Percentiles rank a stretch among this genome's conserved stretches.
These are phyloP conservation scores for Microplitis deprimator DNA, from an alignment of 2,888 invertebrate genomes.

Conservation along the genomic window DNA sequence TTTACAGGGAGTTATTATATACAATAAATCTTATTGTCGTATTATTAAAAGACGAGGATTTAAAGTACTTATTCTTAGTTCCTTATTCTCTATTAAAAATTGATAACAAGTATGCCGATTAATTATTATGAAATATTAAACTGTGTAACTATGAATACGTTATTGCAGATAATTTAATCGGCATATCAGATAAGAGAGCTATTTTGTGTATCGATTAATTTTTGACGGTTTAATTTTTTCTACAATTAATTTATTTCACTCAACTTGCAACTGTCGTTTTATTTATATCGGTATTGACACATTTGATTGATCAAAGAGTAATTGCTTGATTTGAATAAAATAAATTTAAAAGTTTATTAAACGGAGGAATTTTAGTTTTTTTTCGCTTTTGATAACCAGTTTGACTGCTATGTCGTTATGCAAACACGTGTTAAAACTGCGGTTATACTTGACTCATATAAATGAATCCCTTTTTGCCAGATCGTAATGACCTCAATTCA, in stretches of 20 bases:
- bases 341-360: background rate
- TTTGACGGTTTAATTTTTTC: conserved; percentile 3
- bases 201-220: conserved; percentile 18
- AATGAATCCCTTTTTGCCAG: background rate
- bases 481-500: background rate
- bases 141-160: background rate
- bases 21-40: background rate
- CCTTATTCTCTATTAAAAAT: background rate
- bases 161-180: background rate
- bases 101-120: background rate
- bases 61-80: background rate
- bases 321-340: background rate
- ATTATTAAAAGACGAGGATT: background rate
- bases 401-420: conserved; percentile 5
- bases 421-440: background rate
- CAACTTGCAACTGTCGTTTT: background rate
- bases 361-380: background rate
- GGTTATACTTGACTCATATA: background rate
- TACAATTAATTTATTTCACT: background rate
- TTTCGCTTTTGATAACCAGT: conserved; percentile 21
- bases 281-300: background rate
- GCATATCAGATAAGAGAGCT: background rate
- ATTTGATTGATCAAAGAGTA: background rate
- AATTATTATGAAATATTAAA: background rate
- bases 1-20: background rate